Percentiles rank a stretch among this genome's conserved stretches.
Conservation (phyloP, 1,140 invertebrate species). For the Linepithema humile region DNA sequence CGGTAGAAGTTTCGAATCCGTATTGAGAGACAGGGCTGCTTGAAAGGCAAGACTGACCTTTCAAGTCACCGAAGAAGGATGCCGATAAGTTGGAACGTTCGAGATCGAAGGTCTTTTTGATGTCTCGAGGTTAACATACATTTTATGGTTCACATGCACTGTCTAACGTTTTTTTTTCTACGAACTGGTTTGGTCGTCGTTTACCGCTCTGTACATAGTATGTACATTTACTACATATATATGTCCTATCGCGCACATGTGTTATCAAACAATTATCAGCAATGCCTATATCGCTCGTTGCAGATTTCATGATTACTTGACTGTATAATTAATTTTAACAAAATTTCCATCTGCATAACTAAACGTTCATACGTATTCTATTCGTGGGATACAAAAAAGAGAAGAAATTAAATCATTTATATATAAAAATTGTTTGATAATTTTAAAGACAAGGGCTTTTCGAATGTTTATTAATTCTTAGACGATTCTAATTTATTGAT, state of each 20-base stretch:
- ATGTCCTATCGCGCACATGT: background rate
- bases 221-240: background rate
- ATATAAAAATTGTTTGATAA: background rate
- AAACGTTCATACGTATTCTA: background rate
- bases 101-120: constrained; percentile 64
- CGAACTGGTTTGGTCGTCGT: constrained; percentile 63
- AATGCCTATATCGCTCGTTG: background rate
- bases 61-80: constrained; percentile 50
- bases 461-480: background rate
- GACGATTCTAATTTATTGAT: background rate
- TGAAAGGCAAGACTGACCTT: constrained; percentile 57
- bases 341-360: background rate
- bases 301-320: too few relatives aligned
- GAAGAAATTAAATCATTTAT: background rate
- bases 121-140: constrained; percentile 70
- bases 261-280: background rate
- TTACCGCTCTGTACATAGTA: constrained; percentile 9
- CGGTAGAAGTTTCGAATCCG: background rate
- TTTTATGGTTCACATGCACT: constrained; percentile 59
- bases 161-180: constrained; percentile 48
- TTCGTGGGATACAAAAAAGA: background rate
- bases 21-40: constrained; percentile 11
- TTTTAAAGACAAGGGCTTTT: background rate
- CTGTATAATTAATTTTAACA: too few relatives aligned
- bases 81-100: constrained; percentile 25